Base-by-base conservation (phyloP, 92 coral and sea anemone genomes). In the Pocillopora grandis region DNA sequence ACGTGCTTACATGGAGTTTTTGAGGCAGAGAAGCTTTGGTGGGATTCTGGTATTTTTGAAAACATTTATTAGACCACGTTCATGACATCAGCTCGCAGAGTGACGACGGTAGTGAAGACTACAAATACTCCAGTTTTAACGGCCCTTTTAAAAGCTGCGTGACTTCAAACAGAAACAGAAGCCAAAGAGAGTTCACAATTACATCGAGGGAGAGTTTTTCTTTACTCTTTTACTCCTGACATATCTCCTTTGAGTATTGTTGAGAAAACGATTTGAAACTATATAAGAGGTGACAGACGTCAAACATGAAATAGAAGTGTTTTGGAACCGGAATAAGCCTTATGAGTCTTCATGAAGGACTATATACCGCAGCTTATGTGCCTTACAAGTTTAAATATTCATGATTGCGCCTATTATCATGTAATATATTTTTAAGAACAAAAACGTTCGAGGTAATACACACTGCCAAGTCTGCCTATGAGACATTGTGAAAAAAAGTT, bases 41-140 rank as follows among this genome's bases (percentile, higher is more conserved):
- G 98, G 95, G 58, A 86, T 95, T 33, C 83, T 90, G 10, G 74
- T 59, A 11, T 95, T 95, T 78, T 56, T 95, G 52, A 90, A 93
- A 65, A 95, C 98, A 2, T 95, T 95, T 52, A 95, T 95, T 37
- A 92, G 92, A 70, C 95, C 86, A 52, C 86, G 86, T 4, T 73
- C 86, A 9, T 73, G 70, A 83, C 52, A 73, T 63, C 64, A 42
- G 52, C 52, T 42, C 52, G 52, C 52, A 42, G 52, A 3, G 4
- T 42, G 52, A 42, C 52, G 8, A 42, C 8, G 5, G 52, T 42
- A 42, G 52, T 23, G 49, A 76, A 19, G n/a, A 48, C 66, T 59
- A 10, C 13, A 75, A 33, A 73, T 21, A 55, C 17, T 11, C 48
- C 64, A 14, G 16, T 21, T n/a, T 56, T 12, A 13, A 55, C 77